These are phyloP conservation scores for Corapipo altera DNA, from an alignment of 2,113 vertebrate genomes.

Conservation along the genomic window DNA sequence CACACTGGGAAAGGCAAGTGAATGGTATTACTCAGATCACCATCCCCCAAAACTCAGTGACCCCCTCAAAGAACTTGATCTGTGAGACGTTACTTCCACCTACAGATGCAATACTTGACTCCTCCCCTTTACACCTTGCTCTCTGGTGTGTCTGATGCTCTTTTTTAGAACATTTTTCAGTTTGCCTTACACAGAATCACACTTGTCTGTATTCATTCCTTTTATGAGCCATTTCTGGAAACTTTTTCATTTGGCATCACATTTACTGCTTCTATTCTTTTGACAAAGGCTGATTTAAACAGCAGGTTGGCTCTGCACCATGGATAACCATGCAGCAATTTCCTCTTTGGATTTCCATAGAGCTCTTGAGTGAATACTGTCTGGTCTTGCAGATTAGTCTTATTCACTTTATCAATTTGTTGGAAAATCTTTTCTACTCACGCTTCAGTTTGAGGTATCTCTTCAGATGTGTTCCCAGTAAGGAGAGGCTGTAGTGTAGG, in stretches of 20 bases:
- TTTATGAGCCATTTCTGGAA: neutral
- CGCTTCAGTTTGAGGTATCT: neutral
- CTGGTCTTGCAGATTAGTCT: conserved; percentile 7
- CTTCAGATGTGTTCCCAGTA: neutral
- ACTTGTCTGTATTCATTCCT: neutral
- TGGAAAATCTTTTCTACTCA: conserved; percentile 25
- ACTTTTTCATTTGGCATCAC: neutral
- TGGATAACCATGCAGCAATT: neutral
- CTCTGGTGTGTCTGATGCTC: neutral
- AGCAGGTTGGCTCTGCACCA: neutral
- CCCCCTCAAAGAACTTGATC: neutral
- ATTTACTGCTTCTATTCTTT: neutral
- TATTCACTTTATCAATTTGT: neutral
- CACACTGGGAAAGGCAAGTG: neutral
- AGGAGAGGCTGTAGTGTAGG: neutral
- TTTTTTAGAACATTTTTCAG: neutral
- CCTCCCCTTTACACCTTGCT: neutral
- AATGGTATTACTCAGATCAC: neutral
- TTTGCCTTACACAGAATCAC: neutral
- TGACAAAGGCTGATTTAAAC: neutral
- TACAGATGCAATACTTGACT: neutral
- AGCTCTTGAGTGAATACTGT: neutral
- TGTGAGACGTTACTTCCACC: neutral
- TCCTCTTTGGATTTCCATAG: conserved; percentile 8
- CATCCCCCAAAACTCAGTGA: neutral